A percentile compares a stretch with the other conserved stretches of the same genome.
These are phyloP conservation scores for Panzeria rudis DNA, from an alignment of 2,888 invertebrate species.

Conservation along the genomic window DNA sequence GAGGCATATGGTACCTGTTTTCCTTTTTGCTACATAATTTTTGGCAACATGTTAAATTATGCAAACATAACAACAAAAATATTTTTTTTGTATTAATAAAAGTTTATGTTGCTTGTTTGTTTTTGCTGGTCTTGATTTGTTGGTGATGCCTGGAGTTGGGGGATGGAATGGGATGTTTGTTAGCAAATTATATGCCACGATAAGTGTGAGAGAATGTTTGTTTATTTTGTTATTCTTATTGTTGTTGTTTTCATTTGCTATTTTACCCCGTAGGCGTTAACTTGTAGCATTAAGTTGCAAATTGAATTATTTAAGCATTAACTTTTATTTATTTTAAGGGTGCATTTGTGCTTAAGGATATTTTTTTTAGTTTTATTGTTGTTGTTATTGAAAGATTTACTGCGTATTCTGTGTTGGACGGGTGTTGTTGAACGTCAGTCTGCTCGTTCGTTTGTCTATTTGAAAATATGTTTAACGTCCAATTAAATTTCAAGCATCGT, in stretches of 20 bases:
- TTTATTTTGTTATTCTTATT: slow-evolving; percentile 37
- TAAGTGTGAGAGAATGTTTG: slow-evolving; percentile 47
- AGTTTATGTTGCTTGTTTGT: slow-evolving; percentile 50
- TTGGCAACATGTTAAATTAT: slow-evolving; percentile 67
- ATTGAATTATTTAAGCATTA: slow-evolving; percentile 75
- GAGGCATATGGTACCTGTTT: slow-evolving; percentile 53
- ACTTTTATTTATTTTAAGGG: slow-evolving; percentile 74
- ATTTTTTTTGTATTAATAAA: slow-evolving; percentile 30
- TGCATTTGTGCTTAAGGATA: slow-evolving; percentile 50
- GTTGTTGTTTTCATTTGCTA: slow-evolving; percentile 43
- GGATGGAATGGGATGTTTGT: slow-evolving; percentile 20
- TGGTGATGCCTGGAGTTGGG: not conserved
- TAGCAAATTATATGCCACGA: slow-evolving; percentile 22
- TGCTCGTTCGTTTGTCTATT: slow-evolving; percentile 29
- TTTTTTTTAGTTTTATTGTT: slow-evolving; percentile 52
- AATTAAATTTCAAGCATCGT: slow-evolving; percentile 75
- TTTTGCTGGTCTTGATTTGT: slow-evolving; percentile 26
- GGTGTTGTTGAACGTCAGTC: slow-evolving; percentile 1
- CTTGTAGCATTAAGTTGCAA: slow-evolving; percentile 76
- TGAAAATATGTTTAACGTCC: slow-evolving; percentile 74
- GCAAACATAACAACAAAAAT: slow-evolving; percentile 66
- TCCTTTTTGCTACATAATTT: slow-evolving; percentile 32
- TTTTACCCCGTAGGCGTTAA: slow-evolving; percentile 71
- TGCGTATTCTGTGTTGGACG: slow-evolving; percentile 16
- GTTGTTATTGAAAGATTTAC: slow-evolving; percentile 39